Percentiles rank a stretch among this genome's conserved stretches.
These are phyloP conservation scores for Eurypyga helias DNA, from an alignment of 2,113 vertebrate species.

Conservation along the genomic window DNA sequence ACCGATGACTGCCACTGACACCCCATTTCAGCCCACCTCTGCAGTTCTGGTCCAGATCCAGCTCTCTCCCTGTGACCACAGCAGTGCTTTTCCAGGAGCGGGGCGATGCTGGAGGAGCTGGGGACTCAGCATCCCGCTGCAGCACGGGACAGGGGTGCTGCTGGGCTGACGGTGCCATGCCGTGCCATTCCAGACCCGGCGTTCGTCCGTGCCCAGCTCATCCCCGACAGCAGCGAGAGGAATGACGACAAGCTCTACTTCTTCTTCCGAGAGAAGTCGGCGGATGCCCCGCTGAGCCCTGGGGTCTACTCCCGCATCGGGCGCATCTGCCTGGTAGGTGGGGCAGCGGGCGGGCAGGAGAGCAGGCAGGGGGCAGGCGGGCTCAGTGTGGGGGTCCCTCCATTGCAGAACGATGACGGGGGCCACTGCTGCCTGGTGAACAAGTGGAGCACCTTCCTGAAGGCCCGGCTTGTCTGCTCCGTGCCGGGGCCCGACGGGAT, in stretches of 20 bases:
- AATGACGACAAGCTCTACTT: slow-evolving; percentile 99
- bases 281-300: slow-evolving; percentile 91
- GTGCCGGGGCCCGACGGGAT: slow-evolving; percentile 92
- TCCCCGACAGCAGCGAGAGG: slow-evolving; percentile 94
- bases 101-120: not conserved
- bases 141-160: fast-evolving
- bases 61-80: not conserved
- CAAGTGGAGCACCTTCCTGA: slow-evolving; percentile 99
- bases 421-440: slow-evolving; percentile 98
- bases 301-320: slow-evolving; percentile 94
- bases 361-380: fast-evolving
- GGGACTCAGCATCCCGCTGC: fast-evolving
- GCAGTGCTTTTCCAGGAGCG: not conserved
- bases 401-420: slow-evolving; percentile 89
- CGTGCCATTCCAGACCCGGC: slow-evolving; percentile 84
- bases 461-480: slow-evolving; percentile 95
- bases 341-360: fast-evolving
- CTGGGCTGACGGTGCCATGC: not conserved
- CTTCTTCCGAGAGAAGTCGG: slow-evolving; percentile 96
- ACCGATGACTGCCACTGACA: not conserved
- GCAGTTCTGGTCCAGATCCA: not conserved
- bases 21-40: not conserved
- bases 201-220: slow-evolving; percentile 93
- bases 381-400: not conserved
- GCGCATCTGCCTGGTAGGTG: slow-evolving; percentile 94